Evolutionary conservation across 1,140 invertebrate species (phyloP).

Genomic region (Eurosta solidaginis): DNA sequence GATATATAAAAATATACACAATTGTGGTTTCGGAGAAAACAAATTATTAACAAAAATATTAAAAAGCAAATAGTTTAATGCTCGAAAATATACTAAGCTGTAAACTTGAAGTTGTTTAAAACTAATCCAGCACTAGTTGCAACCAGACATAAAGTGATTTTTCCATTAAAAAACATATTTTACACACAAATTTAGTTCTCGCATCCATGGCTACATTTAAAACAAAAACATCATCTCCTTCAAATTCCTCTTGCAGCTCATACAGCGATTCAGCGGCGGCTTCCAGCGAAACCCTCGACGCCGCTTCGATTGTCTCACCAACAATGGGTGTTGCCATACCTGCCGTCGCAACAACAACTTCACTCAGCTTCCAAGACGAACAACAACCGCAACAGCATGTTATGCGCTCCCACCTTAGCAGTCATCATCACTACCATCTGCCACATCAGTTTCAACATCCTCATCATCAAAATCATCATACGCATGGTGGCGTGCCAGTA

Average conservation of each 20-base stretch:
- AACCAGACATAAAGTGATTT: not conserved
- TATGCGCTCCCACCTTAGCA: conserved; percentile 46
- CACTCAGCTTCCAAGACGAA: conserved; percentile 41
- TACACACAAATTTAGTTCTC: not conserved
- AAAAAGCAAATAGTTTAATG: too few species aligned
- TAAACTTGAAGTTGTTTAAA: too few species aligned
- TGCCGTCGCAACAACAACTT: conserved; percentile 27
- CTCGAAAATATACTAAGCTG: not conserved
- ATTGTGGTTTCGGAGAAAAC: too few species aligned
- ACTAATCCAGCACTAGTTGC: too few species aligned
- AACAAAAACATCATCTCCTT: conserved; percentile 33
- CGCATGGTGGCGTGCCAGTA: conserved; percentile 47
- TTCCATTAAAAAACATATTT: not conserved
- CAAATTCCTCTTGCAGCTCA: conserved; percentile 37
- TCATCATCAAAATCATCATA: conserved; percentile 56
- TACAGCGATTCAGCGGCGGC: conserved; percentile 31
- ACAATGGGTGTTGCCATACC: not conserved
- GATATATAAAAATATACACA: too few species aligned
- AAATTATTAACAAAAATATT: too few species aligned
- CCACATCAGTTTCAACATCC: conserved; percentile 58
- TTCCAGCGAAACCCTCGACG: conserved; percentile 26
- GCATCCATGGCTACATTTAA: not conserved
- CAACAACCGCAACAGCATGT: conserved; percentile 39
- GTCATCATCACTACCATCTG: conserved; percentile 56
- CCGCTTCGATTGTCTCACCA: conserved; percentile 2